phyloP scores from a whole-genome alignment of 2,113 vertebrate genomes.

The human region GRCh38 chr12:14188001-14188500 shows the following conservation, averaged over 20 bases:
- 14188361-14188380: neutral
- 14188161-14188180: neutral
- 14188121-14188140: neutral
- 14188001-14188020: neutral
- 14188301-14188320: neutral
- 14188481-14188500: neutral
- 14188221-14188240: neutral
- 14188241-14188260: neutral
- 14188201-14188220: no score
- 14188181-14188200: neutral
- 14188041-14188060: neutral
- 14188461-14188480: conserved; percentile 30
- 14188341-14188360: neutral
- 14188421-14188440: conserved; percentile 35
- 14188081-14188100: neutral
- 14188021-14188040: neutral
- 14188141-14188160: neutral
- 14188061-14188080: neutral
- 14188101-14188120: neutral
- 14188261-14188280: neutral
- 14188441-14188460: neutral
- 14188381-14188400: conserved; percentile 35
- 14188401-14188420: neutral
- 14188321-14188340: neutral
- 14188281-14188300: neutral